phyloP scores from a whole-genome alignment of 2,113 vertebrate species.

The Oreotrochilus melanogaster region DNA sequence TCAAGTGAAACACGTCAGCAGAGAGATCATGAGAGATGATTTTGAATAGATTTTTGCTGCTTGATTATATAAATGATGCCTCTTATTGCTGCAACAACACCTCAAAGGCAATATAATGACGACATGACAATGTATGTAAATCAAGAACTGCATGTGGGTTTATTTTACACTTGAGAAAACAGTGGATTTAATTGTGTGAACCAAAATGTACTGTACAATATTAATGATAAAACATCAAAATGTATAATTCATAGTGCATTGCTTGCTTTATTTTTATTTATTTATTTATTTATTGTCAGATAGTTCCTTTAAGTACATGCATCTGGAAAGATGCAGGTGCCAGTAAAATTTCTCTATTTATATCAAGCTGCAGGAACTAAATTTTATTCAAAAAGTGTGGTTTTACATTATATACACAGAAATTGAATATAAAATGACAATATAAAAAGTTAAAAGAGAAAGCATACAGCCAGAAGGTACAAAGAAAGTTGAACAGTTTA shows the following conservation, averaged over 20 bases:
- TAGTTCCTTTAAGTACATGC: constrained; percentile 88
- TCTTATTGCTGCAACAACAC: constrained; percentile 60
- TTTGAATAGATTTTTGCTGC: constrained; percentile 35
- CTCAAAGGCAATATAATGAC: constrained; percentile 78
- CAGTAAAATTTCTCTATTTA: constrained; percentile 89
- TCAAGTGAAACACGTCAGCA: constrained; percentile 39
- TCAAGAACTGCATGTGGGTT: constrained; percentile 97
- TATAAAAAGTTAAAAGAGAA: constrained; percentile 98
- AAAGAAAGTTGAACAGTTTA: constrained; percentile 95
- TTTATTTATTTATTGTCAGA: constrained; percentile 82
- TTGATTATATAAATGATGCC: constrained; percentile 48
- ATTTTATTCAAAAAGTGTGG: constrained; percentile 92
- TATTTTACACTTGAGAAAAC: constrained; percentile 99
- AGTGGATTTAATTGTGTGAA: constrained; percentile 91
- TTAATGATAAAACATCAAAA: constrained; percentile 95
- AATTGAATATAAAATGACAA: constrained; percentile 99
- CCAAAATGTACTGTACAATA: constrained; percentile 93
- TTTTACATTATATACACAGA: constrained; percentile 97
- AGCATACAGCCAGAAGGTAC: constrained; percentile 95
- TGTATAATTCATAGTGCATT: constrained; percentile 91
- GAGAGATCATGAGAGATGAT: background rate
- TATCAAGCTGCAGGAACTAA: constrained; percentile 94
- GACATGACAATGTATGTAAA: constrained; percentile 87
- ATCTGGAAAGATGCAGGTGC: constrained; percentile 89
- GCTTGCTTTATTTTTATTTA: constrained; percentile 86